Base-by-base conservation (phyloP, 2,888 invertebrate genomes). In the Tinea pellionella region DNA sequence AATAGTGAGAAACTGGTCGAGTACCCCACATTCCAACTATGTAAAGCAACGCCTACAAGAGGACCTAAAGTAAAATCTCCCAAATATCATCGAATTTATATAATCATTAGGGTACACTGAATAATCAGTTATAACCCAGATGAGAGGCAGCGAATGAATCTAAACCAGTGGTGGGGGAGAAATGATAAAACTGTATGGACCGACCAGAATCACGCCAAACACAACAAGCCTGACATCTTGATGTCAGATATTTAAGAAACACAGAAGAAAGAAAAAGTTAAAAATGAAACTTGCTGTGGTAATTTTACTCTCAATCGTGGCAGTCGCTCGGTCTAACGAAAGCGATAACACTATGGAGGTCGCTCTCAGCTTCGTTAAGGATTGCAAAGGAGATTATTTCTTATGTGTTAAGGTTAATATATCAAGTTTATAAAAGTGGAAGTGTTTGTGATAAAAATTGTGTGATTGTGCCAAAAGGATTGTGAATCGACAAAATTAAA, bases 361-460 rank as follows among this genome's bases (percentile, higher is more conserved):
- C 47, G 92, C 92, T 9, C 82, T 93, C 62, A 89, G 88, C 72
- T 91, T 93, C 75, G 85, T 93, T 63, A 90, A 92, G 83, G 92
- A 92, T 70, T 94, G 94, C 78, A 87, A 89, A 67, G 91, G 89
- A 69, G 91, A 92, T 67, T 88, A 93, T 77, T 82, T 90, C 64
- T 74, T 92, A 68, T 94, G 94, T 86, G 88, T 93, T 69, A 94
- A 94, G 91, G 93, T 93, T 70, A 24, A 70, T 73, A 71, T 72
- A 68, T 68, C 67, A 24, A 24, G 69, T 72, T 69, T 66, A 70
- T 68, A 29, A 53, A 68, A 78, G 84, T 82, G 85, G 84, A 83
- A 86, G 84, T 84, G 86, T 63, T 65, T 61, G 72, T 74, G 73
- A 66, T 64, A 68, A 67, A 63, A 47, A 47, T 4, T 47, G 15